Conservation (phyloP, 2,888 invertebrate species). For the Aporophyla lueneburgensis region DNA sequence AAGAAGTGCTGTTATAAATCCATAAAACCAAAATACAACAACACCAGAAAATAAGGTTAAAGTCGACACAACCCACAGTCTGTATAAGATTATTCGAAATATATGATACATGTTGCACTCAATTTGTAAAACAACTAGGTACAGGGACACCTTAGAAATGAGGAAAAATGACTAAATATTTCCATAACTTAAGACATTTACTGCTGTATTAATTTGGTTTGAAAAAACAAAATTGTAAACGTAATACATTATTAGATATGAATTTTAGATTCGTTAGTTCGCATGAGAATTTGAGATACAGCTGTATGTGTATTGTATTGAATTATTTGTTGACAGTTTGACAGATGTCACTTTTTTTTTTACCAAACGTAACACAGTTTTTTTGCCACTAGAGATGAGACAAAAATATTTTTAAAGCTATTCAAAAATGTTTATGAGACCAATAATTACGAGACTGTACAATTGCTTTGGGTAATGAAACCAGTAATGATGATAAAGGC, state of each 20-base stretch:
- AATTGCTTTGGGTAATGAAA: no score
- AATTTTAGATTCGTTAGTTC: background rate
- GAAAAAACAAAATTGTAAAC: slow-evolving; percentile 7
- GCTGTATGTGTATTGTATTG: background rate
- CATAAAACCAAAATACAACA: slow-evolving; percentile 96
- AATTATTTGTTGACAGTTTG: slow-evolving; percentile 29
- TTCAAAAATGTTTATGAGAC: background rate
- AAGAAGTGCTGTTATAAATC: slow-evolving; percentile 93
- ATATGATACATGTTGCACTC: slow-evolving; percentile 82
- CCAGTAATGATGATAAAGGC: no score
- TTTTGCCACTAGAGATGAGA: background rate
- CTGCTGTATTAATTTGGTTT: background rate
- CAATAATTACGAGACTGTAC: no score
- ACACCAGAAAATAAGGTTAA: slow-evolving; percentile 94
- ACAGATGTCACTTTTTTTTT: slow-evolving; percentile 20
- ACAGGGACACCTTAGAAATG: slow-evolving; percentile 6
- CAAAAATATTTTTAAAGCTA: no score
- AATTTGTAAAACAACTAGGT: slow-evolving; percentile 14
- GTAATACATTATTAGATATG: slow-evolving; percentile 9
- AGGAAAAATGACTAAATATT: slow-evolving; percentile 32
- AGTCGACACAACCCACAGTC: slow-evolving; percentile 95
- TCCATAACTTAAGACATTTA: slow-evolving; percentile 22
- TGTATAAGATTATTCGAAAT: slow-evolving; percentile 91
- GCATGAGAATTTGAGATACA: background rate
- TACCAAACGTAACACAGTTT: background rate